Evolutionary conservation across 1,140 invertebrate species (phyloP).

Genomic region (Diabrotica undecimpunctata): DNA sequence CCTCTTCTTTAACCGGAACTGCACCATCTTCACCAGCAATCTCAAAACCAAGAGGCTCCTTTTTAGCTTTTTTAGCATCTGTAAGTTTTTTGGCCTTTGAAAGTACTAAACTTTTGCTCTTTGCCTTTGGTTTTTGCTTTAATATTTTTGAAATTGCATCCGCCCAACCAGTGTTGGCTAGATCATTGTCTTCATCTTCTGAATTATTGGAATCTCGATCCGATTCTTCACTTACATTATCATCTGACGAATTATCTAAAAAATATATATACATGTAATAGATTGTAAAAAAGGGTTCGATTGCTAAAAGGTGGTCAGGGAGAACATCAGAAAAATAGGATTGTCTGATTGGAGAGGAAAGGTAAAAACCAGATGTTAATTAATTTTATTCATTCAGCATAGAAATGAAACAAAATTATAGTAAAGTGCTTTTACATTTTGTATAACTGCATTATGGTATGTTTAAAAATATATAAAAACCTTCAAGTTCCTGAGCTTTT

Average conservation of each 20-base stretch:
- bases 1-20: conserved; percentile 49
- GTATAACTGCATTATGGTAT: too few species aligned
- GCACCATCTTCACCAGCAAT: conserved; percentile 51
- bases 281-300: too few species aligned
- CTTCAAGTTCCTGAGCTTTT: too few species aligned
- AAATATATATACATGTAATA: too few species aligned
- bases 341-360: too few species aligned
- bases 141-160: conserved; percentile 73
- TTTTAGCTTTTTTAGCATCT: conserved; percentile 52
- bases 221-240: background rate
- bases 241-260: background rate
- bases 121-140: conserved; percentile 69
- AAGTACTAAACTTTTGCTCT: conserved; percentile 69
- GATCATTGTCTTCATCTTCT: conserved; percentile 22
- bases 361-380: too few species aligned
- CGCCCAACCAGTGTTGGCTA: conserved; percentile 59
- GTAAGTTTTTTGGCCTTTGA: conserved; percentile 69
- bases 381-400: too few species aligned
- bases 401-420: too few species aligned
- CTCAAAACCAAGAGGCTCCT: conserved; percentile 49
- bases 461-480: too few species aligned
- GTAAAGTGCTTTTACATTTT: too few species aligned
- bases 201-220: conserved; percentile 7
- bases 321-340: too few species aligned
- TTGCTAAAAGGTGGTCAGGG: too few species aligned